Evolutionary conservation across 2,797 vertebrate genomes (phyloP).

Genomic region (Phataginus tricuspis): DNA sequence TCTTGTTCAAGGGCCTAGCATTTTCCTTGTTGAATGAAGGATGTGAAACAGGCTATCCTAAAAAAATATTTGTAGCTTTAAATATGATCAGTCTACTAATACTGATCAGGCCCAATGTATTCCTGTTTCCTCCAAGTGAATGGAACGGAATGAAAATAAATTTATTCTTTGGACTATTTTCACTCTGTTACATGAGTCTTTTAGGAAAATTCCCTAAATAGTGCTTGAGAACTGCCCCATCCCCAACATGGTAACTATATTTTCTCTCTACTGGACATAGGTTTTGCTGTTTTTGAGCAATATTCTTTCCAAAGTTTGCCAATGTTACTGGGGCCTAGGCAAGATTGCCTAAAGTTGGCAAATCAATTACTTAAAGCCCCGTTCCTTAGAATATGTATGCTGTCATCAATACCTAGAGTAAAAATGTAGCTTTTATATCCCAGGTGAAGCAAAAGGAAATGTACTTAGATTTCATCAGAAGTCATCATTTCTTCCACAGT

Average conservation of each 20-base stretch:
- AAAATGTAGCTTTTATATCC: neutral
- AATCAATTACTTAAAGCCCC: neutral
- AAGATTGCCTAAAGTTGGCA: neutral
- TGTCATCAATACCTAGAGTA: neutral
- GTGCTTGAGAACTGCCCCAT: neutral
- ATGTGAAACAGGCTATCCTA: neutral
- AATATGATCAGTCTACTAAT: neutral
- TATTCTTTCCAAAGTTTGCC: neutral
- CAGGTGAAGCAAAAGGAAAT: neutral
- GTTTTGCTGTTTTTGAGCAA: neutral
- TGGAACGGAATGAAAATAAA: neutral
- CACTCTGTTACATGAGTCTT: neutral
- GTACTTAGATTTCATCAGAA: neutral
- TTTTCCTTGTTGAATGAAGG: neutral
- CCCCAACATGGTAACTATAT: neutral
- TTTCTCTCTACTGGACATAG: neutral
- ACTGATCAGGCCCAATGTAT: neutral
- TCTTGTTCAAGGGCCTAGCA: neutral
- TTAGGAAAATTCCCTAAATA: neutral
- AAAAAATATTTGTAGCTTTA: constrained; percentile 15
- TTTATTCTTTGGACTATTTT: neutral
- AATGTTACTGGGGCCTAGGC: neutral
- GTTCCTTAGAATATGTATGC: neutral
- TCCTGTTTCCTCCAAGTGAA: neutral
- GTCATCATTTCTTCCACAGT: neutral